A percentile compares a stretch with the other conserved stretches of the same genome.
Evolutionary conservation across 2,888 invertebrate genomes (phyloP).

Genomic region (Eupithecia tripunctaria): DNA sequence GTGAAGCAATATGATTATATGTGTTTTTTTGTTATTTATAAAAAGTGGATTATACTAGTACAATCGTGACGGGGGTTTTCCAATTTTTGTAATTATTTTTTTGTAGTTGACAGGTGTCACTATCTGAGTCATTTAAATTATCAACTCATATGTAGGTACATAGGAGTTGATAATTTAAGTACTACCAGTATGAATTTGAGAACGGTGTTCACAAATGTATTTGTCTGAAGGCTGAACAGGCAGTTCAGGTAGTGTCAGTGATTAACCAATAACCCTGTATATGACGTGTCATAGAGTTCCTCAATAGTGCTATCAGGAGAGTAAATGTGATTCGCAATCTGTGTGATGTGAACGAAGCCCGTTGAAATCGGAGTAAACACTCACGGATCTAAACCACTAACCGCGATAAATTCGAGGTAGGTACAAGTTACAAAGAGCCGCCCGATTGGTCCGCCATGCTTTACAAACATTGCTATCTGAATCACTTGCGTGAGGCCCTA

Average conservation of each 20-base stretch:
- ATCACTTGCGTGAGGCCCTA: constrained; percentile 67
- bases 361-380: constrained; percentile 57
- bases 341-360: constrained; percentile 34
- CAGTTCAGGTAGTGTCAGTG: too few relatives aligned
- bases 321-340: constrained; percentile 14
- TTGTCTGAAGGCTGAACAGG: too few relatives aligned
- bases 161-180: too few relatives aligned
- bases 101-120: neutral
- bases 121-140: too few relatives aligned
- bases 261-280: neutral
- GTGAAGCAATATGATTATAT: too few relatives aligned
- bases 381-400: constrained; percentile 40
- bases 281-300: neutral
- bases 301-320: neutral
- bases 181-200: too few relatives aligned
- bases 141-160: too few relatives aligned
- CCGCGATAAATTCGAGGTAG: constrained; percentile 54
- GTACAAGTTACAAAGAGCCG: constrained; percentile 61
- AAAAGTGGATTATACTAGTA: too few relatives aligned
- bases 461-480: constrained; percentile 63
- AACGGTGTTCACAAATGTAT: too few relatives aligned
- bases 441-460: constrained; percentile 57
- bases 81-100: neutral
- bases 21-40: too few relatives aligned
- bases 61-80: neutral